Base-by-base conservation (phyloP, 2,888 invertebrate genomes). In the Nysson spinosus region DNA sequence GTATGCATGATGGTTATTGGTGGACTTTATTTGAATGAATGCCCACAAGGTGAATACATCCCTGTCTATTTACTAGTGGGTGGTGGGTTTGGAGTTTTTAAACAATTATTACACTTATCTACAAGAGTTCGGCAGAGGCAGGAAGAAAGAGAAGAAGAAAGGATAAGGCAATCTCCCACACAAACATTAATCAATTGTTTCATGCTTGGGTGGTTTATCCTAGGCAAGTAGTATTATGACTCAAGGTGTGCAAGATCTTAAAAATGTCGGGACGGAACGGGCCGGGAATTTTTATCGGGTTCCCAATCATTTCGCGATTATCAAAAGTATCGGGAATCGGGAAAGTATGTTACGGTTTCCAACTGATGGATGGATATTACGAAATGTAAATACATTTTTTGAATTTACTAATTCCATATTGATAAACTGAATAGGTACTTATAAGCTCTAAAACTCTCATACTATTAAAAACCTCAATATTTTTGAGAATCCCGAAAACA, bases 1-100 rank as follows among this genome's bases (percentile, higher is more conserved):
- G 88, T 93, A 68, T 90, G 91, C 70, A 93, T 93, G 93, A 91
- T 93, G 72, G 89, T 91, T 14, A 90, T 93, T 81, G 93, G 92
- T 43, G 88, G 90, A 19, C 83, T 91, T 34, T 91, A 92, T 85
- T 86, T 92, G 68, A 85, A 92, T 78, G 90, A 92, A 58, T 93
- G 93, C 82, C 91, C 91, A 1, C 90, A 90, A 75, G 91, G 92
- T 67, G 89, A 90, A 82, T 91, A 91, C 84, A 92, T 93, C 84
- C 93, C 93, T 19, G 90, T 92, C 46, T 93, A 92, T 85, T 88
- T 93, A 78, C 87, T 93, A 74, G 91, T 93, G 64, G 92, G 91
- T 75, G 92, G 93, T 49, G 88, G 89, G 39, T 91, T 92, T 80
- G 91, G 91, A n/a, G 89, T 92, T 49, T 83, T 92, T 50, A 92